Conservation (phyloP, 1,140 invertebrate genomes). For the Drosophila bocqueti region DNA sequence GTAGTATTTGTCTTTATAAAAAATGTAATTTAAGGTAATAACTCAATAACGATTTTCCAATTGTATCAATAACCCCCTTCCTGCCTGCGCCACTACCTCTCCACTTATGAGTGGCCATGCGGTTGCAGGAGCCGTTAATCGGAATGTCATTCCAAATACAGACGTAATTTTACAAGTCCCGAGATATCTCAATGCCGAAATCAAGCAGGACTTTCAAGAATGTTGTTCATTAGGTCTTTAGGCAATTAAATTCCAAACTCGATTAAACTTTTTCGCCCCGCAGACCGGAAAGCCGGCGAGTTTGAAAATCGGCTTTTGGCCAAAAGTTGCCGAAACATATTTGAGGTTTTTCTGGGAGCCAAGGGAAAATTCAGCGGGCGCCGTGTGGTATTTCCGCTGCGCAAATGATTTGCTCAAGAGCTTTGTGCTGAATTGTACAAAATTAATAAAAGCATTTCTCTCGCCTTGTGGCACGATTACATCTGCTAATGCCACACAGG, state of each 20-base stretch:
- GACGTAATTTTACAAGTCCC: background rate
- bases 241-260: conserved; percentile 50
- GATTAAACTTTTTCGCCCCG: conserved; percentile 35
- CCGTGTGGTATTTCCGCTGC: conserved; percentile 40
- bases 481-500: conserved; percentile 51
- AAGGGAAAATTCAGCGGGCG: conserved; percentile 2
- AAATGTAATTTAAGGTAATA: no score
- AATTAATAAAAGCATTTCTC: conserved; percentile 76
- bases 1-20: no score
- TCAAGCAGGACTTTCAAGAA: conserved; percentile 12
- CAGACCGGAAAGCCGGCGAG: background rate
- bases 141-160: conserved; percentile 11
- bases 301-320: conserved; percentile 9
- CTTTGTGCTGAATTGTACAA: conserved; percentile 62
- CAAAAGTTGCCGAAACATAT: conserved; percentile 33
- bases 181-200: conserved; percentile 12
- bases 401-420: conserved; percentile 45
- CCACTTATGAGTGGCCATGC: conserved; percentile 4
- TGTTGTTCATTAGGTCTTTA: conserved; percentile 43
- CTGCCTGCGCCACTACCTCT: background rate
- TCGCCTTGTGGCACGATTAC: conserved; percentile 60
- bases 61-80: background rate
- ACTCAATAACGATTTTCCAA: background rate
- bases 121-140: conserved; percentile 3
- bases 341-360: conserved; percentile 13